These are phyloP conservation scores for Cladorhizidae sp. DNA, from an alignment of 37 sponge, comb jelly and placozoan genomes.

Conservation along the genomic window DNA sequence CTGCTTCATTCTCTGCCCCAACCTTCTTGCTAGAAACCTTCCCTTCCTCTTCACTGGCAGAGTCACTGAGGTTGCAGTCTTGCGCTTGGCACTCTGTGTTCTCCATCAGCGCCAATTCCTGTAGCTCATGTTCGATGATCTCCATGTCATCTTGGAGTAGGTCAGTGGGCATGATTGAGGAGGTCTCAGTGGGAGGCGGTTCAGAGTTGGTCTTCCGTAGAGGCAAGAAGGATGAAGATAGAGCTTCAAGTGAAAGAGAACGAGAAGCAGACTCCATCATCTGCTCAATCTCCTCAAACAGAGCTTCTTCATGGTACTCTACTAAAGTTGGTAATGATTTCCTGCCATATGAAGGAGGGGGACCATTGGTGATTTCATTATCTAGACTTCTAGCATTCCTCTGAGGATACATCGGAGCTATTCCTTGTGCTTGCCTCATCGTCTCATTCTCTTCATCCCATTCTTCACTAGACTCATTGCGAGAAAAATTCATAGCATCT, in stretches of 20 bases:
- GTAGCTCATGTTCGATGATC: constrained; percentile 10
- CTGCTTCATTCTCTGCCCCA: background rate
- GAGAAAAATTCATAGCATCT: background rate
- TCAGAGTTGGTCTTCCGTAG: background rate
- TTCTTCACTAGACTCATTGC: background rate
- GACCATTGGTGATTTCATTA: background rate
- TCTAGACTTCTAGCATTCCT: background rate
- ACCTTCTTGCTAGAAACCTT: background rate
- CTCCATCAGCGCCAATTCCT: constrained; percentile 10
- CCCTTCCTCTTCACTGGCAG: constrained; percentile 8
- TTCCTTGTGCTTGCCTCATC: constrained; percentile 21
- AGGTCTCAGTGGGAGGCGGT: background rate
- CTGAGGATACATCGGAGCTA: constrained; percentile 20
- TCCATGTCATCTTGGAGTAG: background rate
- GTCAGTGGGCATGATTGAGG: background rate
- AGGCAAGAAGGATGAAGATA: background rate
- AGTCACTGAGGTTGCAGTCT: background rate
- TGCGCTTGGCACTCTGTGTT: background rate
- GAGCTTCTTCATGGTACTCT: constrained; percentile 22
- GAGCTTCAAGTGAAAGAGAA: background rate
- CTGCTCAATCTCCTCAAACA: constrained; percentile 17
- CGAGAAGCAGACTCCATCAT: constrained; percentile 3
- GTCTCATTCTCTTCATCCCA: constrained; percentile 17
- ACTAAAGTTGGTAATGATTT: constrained; percentile 10
- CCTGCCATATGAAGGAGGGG: background rate